A percentile compares a stretch with the other conserved stretches of the same genome.
Conservation (phyloP, 2,797 vertebrate genomes). For the Leucoraja ocellata region DNA sequence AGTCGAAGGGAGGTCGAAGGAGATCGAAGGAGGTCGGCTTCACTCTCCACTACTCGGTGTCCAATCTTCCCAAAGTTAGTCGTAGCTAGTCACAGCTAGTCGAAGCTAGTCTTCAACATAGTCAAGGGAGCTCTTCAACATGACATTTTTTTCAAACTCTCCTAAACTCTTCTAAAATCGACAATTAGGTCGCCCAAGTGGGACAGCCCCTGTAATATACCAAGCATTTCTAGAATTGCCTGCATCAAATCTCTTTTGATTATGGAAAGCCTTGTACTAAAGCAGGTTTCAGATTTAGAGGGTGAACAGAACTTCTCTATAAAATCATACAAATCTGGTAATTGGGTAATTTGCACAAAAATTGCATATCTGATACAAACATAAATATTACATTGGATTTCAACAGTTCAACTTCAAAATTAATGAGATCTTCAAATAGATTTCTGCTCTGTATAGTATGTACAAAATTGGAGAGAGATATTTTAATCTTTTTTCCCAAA, state of each 20-base stretch:
- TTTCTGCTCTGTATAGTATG: neutral
- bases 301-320: neutral
- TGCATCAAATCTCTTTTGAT: neutral
- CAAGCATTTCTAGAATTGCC: neutral
- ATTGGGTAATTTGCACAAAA: neutral
- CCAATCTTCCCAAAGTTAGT: too few relatives aligned
- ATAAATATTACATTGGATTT: neutral
- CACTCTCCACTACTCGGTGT: too few relatives aligned
- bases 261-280: too few relatives aligned
- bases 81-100: too few relatives aligned
- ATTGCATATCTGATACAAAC: neutral
- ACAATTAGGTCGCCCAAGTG: too few relatives aligned
- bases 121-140: too few relatives aligned
- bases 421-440: neutral
- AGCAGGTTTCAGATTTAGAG: neutral
- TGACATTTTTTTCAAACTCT: too few relatives aligned
- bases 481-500: neutral
- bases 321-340: neutral
- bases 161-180: too few relatives aligned
- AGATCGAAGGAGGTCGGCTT: too few relatives aligned
- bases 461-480: neutral
- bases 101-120: too few relatives aligned
- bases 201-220: too few relatives aligned
- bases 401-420: neutral
- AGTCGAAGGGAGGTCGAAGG: too few relatives aligned